phyloP scores from a whole-genome alignment of 2,113 vertebrate genomes.

The Mesitornis unicolor region DNA sequence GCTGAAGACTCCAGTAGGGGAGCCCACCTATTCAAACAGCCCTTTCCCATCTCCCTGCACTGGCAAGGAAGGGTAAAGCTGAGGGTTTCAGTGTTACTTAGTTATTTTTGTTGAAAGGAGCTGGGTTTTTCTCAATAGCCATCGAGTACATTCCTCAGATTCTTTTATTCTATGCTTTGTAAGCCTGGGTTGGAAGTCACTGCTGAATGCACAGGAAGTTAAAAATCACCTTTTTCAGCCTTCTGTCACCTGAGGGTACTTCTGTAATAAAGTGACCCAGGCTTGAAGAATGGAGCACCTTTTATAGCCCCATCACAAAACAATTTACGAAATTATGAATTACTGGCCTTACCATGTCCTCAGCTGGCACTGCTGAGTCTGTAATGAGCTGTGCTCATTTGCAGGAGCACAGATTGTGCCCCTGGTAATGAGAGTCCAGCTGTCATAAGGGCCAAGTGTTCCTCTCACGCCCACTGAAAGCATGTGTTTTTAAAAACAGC shows the following conservation, averaged over 20 bases:
- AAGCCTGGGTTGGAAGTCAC: background rate
- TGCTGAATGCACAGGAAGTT: slow-evolving; percentile 37
- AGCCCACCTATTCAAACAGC: background rate
- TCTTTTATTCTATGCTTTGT: background rate
- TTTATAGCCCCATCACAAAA: background rate
- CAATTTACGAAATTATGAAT: background rate
- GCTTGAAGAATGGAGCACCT: background rate
- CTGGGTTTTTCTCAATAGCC: background rate
- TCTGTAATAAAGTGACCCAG: background rate
- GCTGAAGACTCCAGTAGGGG: background rate
- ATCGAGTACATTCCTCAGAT: background rate
- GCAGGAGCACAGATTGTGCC: background rate
- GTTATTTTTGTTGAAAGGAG: background rate
- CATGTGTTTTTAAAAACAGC: background rate
- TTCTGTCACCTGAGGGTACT: slow-evolving; percentile 17
- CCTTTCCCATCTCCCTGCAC: background rate
- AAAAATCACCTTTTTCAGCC: slow-evolving; percentile 16
- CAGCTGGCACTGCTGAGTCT: background rate
- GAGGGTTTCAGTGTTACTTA: background rate
- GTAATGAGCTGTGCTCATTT: background rate
- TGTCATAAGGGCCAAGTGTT: background rate
- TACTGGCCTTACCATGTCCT: background rate
- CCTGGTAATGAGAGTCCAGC: background rate
- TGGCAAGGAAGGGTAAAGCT: background rate
- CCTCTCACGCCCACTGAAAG: background rate